A percentile compares a stretch with the other conserved stretches of the same genome.
These are phyloP conservation scores for Pantherophis alleghaniensis DNA, from an alignment of 2,797 vertebrate genomes.

Conservation along the genomic window DNA sequence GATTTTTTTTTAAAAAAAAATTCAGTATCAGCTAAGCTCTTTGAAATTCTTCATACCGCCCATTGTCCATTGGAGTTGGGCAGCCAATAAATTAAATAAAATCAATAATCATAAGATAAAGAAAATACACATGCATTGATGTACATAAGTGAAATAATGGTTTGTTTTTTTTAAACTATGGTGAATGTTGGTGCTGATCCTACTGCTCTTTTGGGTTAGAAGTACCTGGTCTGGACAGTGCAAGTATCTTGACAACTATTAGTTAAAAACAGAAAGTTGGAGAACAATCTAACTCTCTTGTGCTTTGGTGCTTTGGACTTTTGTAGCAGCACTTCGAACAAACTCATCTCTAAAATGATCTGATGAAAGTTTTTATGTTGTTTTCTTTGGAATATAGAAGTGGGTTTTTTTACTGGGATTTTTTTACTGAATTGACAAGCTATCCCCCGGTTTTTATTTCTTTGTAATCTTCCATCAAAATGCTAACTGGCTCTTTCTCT, in stretches of 20 bases:
- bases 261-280: not conserved
- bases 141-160: not conserved
- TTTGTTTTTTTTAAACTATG: not conserved
- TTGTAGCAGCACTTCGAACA: not conserved
- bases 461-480: not conserved
- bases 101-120: not conserved
- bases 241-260: not conserved
- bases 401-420: not conserved
- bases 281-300: not conserved
- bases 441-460: not conserved
- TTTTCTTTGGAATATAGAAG: not conserved
- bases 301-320: not conserved
- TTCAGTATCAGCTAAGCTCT: not conserved
- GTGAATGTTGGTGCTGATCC: not conserved
- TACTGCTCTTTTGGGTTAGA: not conserved
- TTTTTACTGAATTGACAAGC: not conserved
- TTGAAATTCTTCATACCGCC: not conserved
- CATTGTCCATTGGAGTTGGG: not conserved
- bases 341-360: not conserved
- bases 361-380: not conserved
- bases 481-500: not conserved
- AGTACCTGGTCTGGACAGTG: not conserved
- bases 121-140: not conserved
- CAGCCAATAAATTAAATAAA: not conserved
- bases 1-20: not conserved